Conservation (phyloP, 2,797 vertebrate species). For the Bradypodion pumilum region DNA sequence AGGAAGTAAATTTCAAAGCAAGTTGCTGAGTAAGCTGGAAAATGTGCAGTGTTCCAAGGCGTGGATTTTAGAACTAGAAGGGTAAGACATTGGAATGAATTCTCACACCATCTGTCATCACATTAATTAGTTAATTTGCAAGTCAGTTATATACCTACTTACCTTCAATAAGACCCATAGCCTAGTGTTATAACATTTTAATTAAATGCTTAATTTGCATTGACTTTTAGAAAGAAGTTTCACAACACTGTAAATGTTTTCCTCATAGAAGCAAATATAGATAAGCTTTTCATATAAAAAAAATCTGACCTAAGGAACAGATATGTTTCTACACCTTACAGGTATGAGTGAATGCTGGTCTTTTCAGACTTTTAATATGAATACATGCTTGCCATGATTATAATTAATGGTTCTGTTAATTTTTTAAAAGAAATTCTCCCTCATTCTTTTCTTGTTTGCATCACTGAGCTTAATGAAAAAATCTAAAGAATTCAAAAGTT, state of each 20-base stretch:
- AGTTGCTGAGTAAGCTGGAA: neutral
- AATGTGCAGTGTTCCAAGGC: neutral
- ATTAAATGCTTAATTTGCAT: neutral
- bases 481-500: neutral
- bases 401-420: neutral
- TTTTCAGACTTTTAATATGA: neutral
- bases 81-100: neutral
- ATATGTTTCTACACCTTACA: neutral
- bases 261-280: neutral
- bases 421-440: neutral
- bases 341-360: neutral
- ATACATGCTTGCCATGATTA: neutral
- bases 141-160: neutral
- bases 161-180: neutral
- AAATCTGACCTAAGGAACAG: neutral
- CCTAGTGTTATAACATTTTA: neutral
- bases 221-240: neutral
- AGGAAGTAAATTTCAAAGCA: neutral
- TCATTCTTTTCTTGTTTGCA: neutral
- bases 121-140: neutral
- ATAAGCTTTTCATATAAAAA: neutral
- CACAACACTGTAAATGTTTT: neutral
- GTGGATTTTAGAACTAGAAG: constrained; percentile 15
- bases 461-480: neutral
- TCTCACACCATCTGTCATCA: neutral